These are phyloP conservation scores for Pogonophryne albipinna DNA, from an alignment of 2,797 vertebrate species.

Conservation along the genomic window DNA sequence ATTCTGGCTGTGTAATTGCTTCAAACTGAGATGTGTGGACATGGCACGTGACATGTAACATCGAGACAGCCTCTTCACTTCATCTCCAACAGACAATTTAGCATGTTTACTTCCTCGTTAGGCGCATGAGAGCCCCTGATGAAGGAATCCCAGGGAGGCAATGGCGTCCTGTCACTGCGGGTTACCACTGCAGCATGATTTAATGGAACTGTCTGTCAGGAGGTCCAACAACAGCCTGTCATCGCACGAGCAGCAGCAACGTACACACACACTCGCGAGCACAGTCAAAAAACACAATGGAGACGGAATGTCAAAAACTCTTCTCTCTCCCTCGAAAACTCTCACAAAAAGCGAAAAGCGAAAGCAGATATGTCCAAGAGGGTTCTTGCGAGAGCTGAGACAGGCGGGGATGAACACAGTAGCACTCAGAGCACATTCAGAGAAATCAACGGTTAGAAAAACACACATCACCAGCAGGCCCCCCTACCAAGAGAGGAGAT, in stretches of 20 bases:
- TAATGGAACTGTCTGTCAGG: conserved; percentile 87
- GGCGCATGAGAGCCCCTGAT: conserved; percentile 79
- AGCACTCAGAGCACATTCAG: conserved; percentile 46
- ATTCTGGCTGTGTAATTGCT: neutral
- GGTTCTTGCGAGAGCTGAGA: conserved; percentile 56
- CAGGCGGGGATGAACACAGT: conserved; percentile 51
- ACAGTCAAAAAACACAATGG: conserved; percentile 30
- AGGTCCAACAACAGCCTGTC: conserved; percentile 76
- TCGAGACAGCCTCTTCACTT: conserved; percentile 65
- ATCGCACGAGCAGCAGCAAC: conserved; percentile 56
- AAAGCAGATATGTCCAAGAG: conserved; percentile 64
- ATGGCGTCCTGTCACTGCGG: conserved; percentile 79
- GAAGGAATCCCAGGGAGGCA: conserved; percentile 77
- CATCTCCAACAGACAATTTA: conserved; percentile 79
- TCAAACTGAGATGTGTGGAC: conserved; percentile 42
- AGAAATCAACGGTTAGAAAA: conserved; percentile 61
- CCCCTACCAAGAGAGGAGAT: conserved; percentile 59
- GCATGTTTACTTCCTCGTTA: conserved; percentile 86
- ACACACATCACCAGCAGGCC: conserved; percentile 58
- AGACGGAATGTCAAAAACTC: conserved; percentile 58
- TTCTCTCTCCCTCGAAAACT: neutral
- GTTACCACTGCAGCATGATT: conserved; percentile 82
- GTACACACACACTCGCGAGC: conserved; percentile 35
- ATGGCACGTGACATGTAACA: conserved; percentile 47
- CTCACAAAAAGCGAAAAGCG: conserved; percentile 30